A percentile compares a stretch with the other conserved stretches of the same genome.
These are phyloP conservation scores for Apantesis nais DNA, from an alignment of 2,888 invertebrate genomes.

Conservation along the genomic window DNA sequence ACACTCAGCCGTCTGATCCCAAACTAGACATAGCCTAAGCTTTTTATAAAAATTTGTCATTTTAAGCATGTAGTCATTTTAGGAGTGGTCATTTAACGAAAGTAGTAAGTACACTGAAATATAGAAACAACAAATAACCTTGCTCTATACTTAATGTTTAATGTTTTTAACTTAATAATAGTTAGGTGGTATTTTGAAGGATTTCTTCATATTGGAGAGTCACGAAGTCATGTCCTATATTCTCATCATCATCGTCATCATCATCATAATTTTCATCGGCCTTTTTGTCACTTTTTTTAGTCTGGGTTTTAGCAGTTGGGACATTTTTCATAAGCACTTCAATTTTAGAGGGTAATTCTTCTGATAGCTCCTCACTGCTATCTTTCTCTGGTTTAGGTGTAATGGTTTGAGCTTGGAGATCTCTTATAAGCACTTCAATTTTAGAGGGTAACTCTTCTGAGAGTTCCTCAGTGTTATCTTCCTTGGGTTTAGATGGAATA, in stretches of 20 bases:
- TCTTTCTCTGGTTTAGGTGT: conserved; percentile 9
- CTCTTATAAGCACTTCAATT: not conserved
- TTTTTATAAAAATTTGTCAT: too few species aligned
- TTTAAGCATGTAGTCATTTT: too few species aligned
- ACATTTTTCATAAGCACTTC: conserved; percentile 50
- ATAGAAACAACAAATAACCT: not conserved
- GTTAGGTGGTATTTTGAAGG: conserved; percentile 11
- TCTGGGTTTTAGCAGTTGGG: conserved; percentile 15
- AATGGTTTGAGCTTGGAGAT: conserved; percentile 20
- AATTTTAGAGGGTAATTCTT: conserved; percentile 55
- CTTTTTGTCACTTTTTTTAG: too few species aligned
- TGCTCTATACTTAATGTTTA: not conserved
- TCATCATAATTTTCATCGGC: too few species aligned
- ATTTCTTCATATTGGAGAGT: not conserved
- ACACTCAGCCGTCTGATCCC: too few species aligned
- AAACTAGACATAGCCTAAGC: too few species aligned
- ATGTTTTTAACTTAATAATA: conserved; percentile 11
- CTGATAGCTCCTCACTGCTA: conserved; percentile 48
- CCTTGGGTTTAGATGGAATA: too few species aligned
- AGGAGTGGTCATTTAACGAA: too few species aligned
- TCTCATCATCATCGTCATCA: not conserved
- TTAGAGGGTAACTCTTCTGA: too few species aligned
- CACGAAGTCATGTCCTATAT: not conserved
- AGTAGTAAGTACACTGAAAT: not conserved
- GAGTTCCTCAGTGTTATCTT: too few species aligned